phyloP scores from a whole-genome alignment of 2,888 invertebrate species.

The Nomada flava region DNA sequence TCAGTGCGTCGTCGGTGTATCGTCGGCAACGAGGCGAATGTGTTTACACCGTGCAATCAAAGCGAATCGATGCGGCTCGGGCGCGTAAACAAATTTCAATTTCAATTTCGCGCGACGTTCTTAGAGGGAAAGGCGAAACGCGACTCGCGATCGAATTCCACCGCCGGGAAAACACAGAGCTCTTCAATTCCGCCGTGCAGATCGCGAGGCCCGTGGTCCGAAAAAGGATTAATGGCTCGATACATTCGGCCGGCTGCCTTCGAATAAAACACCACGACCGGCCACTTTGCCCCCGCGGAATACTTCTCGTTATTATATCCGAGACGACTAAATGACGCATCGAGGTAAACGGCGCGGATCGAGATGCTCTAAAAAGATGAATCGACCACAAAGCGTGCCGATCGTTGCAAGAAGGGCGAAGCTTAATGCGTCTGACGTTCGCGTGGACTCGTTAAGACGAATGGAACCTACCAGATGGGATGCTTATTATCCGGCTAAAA shows the following conservation, averaged over 20 bases:
- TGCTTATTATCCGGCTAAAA: slow-evolving; percentile 46
- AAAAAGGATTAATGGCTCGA: too few species aligned
- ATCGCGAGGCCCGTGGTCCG: too few species aligned
- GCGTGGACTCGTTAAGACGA: slow-evolving; percentile 30
- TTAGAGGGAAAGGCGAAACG: background rate
- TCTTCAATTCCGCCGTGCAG: background rate
- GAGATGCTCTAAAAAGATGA: slow-evolving; percentile 66
- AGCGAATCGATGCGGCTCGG: slow-evolving; percentile 60
- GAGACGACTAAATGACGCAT: slow-evolving; percentile 15
- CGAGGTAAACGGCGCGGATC: slow-evolving; percentile 44
- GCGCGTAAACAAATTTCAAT: slow-evolving; percentile 55
- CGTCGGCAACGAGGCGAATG: slow-evolving; percentile 15
- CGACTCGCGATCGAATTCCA: background rate
- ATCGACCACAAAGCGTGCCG: slow-evolving; percentile 20
- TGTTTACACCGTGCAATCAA: slow-evolving; percentile 57
- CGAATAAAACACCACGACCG: too few species aligned
- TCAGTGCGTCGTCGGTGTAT: slow-evolving; percentile 33
- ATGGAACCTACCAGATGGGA: slow-evolving; percentile 46
- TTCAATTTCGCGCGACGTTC: slow-evolving; percentile 8
- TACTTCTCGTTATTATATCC: slow-evolving; percentile 3
- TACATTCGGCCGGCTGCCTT: too few species aligned
- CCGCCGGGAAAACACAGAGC: background rate
- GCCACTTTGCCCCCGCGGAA: background rate
- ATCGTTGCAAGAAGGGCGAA: slow-evolving; percentile 34
- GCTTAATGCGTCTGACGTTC: slow-evolving; percentile 41